phyloP scores from a whole-genome alignment of 2,113 vertebrate genomes.

The Nesogale talazaci region DNA sequence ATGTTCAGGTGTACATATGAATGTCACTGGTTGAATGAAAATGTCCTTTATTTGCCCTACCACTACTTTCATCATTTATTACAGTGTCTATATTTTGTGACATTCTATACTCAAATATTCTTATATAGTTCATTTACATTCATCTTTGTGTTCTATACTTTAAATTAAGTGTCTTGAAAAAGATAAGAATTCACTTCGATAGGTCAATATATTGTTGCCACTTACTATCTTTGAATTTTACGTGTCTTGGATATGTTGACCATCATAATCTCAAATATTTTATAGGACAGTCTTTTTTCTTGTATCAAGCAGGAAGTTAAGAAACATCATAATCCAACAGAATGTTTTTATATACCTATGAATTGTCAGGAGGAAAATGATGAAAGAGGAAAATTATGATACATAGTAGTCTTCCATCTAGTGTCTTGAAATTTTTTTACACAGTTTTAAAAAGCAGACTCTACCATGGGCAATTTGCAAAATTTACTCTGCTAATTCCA shows the following conservation, averaged over 20 bases:
- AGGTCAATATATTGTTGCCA: background rate
- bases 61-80: background rate
- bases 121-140: background rate
- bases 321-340: background rate
- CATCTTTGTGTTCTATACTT: conserved; percentile 6
- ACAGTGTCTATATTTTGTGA: background rate
- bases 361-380: conserved; percentile 16
- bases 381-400: background rate
- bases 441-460: conserved; percentile 8
- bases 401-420: background rate
- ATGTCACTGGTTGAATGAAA: background rate
- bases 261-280: conserved; percentile 2
- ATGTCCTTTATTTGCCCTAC: background rate
- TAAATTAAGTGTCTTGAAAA: background rate
- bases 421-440: background rate
- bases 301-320: background rate
- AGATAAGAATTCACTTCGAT: background rate
- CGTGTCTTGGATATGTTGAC: conserved; percentile 41
- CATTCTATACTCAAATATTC: background rate
- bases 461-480: background rate
- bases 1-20: background rate
- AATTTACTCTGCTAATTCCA: background rate
- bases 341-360: background rate
- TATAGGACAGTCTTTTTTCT: background rate
- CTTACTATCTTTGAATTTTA: conserved; percentile 11